A percentile compares a stretch with the other conserved stretches of the same genome.
Conservation (phyloP, 2,113 vertebrate genomes). For the Lontra canadensis region DNA sequence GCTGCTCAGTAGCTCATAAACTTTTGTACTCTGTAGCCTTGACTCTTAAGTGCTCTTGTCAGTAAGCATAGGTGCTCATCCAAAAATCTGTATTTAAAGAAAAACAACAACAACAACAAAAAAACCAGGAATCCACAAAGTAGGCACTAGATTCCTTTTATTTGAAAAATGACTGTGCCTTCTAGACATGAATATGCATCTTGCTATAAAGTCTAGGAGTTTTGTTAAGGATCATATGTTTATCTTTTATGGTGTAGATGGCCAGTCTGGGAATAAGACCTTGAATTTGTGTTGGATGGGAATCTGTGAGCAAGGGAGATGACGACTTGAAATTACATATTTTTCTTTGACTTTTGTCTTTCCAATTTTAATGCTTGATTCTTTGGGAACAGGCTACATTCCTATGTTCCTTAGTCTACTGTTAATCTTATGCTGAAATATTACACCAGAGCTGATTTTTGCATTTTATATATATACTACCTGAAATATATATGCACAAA, state of each 20-base stretch:
- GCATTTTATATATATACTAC: background rate
- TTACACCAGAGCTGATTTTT: background rate
- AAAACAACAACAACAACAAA: background rate
- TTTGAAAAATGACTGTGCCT: background rate
- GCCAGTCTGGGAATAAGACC: background rate
- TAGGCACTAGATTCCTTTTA: background rate
- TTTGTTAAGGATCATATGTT: background rate
- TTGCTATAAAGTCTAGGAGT: background rate
- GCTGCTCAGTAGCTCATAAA: background rate
- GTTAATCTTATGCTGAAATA: background rate
- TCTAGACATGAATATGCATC: background rate
- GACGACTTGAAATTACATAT: background rate
- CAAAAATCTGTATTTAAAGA: no score
- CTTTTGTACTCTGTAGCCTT: background rate
- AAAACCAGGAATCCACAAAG: rapidly evolving
- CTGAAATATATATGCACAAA: background rate
- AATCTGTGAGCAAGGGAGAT: background rate
- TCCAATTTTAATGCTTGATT: background rate
- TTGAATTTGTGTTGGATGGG: background rate
- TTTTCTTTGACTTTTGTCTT: background rate
- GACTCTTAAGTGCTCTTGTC: background rate
- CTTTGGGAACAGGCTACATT: background rate
- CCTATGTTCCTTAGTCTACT: background rate
- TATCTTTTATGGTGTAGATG: conserved; percentile 16
- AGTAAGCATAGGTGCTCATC: background rate